Percentiles rank a stretch among this genome's conserved stretches.
Conservation (phyloP, 2,888 invertebrate genomes). For the Eupithecia dodoneata region DNA sequence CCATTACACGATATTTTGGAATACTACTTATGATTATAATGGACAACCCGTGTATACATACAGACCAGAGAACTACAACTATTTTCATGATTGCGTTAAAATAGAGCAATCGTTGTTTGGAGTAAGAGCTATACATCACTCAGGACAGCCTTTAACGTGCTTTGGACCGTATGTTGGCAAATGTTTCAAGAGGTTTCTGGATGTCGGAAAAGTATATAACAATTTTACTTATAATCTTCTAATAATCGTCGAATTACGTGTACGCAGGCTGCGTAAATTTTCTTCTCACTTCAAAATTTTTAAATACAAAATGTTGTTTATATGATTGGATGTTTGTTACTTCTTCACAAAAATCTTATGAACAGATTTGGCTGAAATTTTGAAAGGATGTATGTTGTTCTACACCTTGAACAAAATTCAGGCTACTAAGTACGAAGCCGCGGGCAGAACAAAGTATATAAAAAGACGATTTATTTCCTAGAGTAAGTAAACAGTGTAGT, state of each 20-base stretch:
- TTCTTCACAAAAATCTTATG: neutral
- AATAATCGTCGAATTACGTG: neutral
- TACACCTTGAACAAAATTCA: neutral
- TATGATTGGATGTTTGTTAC: neutral
- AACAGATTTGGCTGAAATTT: too few species aligned
- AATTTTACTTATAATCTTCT: neutral
- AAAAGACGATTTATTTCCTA: neutral
- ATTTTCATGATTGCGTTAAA: neutral
- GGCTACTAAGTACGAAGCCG: neutral
- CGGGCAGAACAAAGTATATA: neutral
- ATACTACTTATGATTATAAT: neutral
- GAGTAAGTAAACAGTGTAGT: neutral
- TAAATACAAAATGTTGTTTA: neutral
- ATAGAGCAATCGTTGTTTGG: neutral
- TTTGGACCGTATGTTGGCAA: neutral
- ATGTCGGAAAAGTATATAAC: neutral
- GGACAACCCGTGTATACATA: neutral
- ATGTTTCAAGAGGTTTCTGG: constrained; percentile 1
- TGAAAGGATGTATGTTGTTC: too few species aligned
- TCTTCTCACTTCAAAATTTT: neutral
- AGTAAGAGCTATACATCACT: fast-evolving
- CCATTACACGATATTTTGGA: neutral
- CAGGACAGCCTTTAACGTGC: neutral
- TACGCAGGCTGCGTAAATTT: neutral
- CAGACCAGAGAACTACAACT: neutral